Evolutionary conservation across 2,113 vertebrate species (phyloP).

Genomic region (Bostrychus sinensis): DNA sequence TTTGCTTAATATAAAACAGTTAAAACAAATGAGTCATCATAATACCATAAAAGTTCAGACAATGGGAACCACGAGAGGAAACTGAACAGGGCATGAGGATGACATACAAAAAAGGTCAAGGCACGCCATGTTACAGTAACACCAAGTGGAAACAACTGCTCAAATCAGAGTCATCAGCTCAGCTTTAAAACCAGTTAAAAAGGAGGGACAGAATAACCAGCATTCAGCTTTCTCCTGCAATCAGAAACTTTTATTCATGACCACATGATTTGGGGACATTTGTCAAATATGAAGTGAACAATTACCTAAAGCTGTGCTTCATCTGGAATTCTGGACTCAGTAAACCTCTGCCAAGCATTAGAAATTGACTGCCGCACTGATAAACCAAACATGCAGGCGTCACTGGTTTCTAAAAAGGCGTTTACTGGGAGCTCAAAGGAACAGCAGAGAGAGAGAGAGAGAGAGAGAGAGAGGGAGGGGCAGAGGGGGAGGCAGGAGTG

Average conservation of each 20-base stretch:
- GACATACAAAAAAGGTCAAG: slow-evolving; percentile 60
- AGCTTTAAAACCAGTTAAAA: slow-evolving; percentile 28
- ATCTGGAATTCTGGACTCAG: slow-evolving; percentile 32
- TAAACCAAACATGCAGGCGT: slow-evolving; percentile 32
- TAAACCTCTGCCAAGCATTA: slow-evolving; percentile 52
- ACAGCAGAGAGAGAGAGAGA: too few relatives aligned
- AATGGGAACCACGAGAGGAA: slow-evolving; percentile 17
- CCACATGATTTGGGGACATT: slow-evolving; percentile 22
- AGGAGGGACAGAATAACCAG: slow-evolving; percentile 75
- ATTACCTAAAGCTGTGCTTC: slow-evolving; percentile 51
- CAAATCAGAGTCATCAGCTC: slow-evolving; percentile 52
- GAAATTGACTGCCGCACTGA: slow-evolving; percentile 1
- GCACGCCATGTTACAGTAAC: slow-evolving; percentile 65
- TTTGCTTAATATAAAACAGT: slow-evolving; percentile 71
- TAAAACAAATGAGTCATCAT: slow-evolving; percentile 51
- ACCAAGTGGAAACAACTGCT: slow-evolving; percentile 37
- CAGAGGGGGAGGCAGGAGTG: slow-evolving; percentile 29
- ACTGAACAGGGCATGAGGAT: slow-evolving; percentile 50
- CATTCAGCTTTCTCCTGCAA: slow-evolving; percentile 72
- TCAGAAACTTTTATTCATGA: slow-evolving; percentile 43
- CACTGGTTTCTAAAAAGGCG: slow-evolving; percentile 46
- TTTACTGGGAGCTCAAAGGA: slow-evolving; percentile 1
- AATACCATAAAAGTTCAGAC: slow-evolving; percentile 15
- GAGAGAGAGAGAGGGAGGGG: too few relatives aligned
- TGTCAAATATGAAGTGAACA: slow-evolving; percentile 23